Conservation (phyloP, 1,140 invertebrate species). For the Heliconius hermathena region DNA sequence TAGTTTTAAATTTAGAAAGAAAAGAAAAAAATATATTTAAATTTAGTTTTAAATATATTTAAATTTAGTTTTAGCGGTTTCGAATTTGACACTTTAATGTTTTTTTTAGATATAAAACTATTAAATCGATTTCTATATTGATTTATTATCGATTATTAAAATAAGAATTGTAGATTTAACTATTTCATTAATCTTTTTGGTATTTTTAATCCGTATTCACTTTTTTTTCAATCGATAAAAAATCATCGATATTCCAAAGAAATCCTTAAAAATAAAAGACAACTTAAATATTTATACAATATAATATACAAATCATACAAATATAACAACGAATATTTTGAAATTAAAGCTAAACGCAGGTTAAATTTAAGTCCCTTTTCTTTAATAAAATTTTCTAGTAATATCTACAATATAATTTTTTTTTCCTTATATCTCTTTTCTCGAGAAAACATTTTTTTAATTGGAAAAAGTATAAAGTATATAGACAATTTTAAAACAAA, state of each 20-base stretch:
- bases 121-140: slow-evolving; percentile 1
- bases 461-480: no score
- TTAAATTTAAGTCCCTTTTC: not conserved
- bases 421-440: no score
- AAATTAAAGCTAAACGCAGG: not conserved
- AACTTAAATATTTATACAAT: not conserved
- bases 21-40: no score
- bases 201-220: not conserved
- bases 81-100: not conserved
- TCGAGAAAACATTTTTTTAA: no score
- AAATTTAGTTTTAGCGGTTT: no score
- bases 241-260: not conserved
- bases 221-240: not conserved
- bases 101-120: slow-evolving; percentile 2
- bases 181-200: not conserved
- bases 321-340: not conserved
- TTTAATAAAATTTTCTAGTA: no score
- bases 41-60: no score
- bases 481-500: no score
- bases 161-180: not conserved
- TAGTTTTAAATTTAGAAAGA: no score
- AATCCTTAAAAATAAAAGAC: not conserved
- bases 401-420: no score
- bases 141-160: not conserved
- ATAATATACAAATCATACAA: not conserved